These are phyloP conservation scores for Drosophila albomicans DNA, from an alignment of 1,140 invertebrate genomes.

Conservation along the genomic window DNA sequence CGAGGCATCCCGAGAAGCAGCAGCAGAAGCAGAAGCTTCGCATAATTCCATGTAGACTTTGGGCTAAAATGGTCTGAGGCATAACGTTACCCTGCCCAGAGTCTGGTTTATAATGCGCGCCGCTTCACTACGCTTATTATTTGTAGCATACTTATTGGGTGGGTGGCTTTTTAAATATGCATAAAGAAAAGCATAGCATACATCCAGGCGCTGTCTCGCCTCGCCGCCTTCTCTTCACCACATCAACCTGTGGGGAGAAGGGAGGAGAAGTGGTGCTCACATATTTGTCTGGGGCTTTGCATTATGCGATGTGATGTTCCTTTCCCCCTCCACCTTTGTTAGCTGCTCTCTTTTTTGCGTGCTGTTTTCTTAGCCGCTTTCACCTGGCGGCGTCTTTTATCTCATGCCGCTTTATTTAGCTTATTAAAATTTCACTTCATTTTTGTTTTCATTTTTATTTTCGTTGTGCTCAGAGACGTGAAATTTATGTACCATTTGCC, in stretches of 20 bases:
- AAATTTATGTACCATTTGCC: slow-evolving; percentile 32
- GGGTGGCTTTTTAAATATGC: slow-evolving; percentile 64
- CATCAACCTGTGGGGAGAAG: background rate
- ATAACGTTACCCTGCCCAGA: slow-evolving; percentile 2
- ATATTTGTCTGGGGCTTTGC: slow-evolving; percentile 52
- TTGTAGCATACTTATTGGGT: slow-evolving; percentile 70
- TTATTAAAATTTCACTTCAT: slow-evolving; percentile 68
- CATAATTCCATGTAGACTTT: slow-evolving; percentile 68
- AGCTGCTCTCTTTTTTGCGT: slow-evolving; percentile 34
- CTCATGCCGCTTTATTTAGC: slow-evolving; percentile 54
- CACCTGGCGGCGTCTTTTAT: slow-evolving; percentile 47
- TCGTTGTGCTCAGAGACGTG: slow-evolving; percentile 18
- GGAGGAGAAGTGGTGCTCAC: slow-evolving; percentile 9
- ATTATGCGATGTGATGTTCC: slow-evolving; percentile 45
- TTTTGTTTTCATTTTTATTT: slow-evolving; percentile 19
- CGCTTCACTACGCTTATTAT: slow-evolving; percentile 72
- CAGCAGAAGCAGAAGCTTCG: slow-evolving; percentile 42
- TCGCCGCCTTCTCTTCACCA: background rate
- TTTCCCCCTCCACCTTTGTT: background rate
- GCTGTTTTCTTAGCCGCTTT: slow-evolving; percentile 41
- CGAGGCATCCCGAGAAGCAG: slow-evolving; percentile 33
- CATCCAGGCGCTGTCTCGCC: slow-evolving; percentile 36
- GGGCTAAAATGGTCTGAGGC: slow-evolving; percentile 39
- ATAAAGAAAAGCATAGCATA: slow-evolving; percentile 56
- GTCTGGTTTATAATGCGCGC: slow-evolving; percentile 56